These are phyloP conservation scores for Ichneumoninae sp. DNA, from an alignment of 2,888 invertebrate species.

Conservation along the genomic window DNA sequence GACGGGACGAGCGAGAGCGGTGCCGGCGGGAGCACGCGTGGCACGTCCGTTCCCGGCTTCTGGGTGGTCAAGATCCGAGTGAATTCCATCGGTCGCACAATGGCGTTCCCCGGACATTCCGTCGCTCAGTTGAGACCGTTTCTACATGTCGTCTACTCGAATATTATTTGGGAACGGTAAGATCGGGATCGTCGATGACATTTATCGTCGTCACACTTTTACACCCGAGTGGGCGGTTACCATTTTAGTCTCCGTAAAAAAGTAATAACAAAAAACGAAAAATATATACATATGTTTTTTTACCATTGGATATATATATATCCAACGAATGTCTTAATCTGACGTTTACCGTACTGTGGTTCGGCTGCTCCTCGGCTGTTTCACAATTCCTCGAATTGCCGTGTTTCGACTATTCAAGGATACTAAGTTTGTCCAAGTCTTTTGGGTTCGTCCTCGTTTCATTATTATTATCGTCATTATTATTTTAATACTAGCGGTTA, in stretches of 20 bases:
- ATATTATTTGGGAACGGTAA: not conserved
- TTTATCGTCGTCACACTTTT: not conserved
- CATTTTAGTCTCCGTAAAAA: not conserved
- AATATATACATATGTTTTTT: not conserved
- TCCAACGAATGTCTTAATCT: not conserved
- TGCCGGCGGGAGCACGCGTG: conserved; percentile 68
- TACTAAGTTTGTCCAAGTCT: too few species aligned
- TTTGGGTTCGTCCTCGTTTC: not conserved
- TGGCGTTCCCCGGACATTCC: conserved; percentile 67
- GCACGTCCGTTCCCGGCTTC: conserved; percentile 73
- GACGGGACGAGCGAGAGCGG: conserved; percentile 27
- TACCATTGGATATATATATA: too few species aligned
- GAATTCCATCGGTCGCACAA: conserved; percentile 76
- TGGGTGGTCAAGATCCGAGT: conserved; percentile 79
- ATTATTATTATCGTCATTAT: too few species aligned
- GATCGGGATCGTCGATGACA: not conserved
- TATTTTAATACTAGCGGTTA: too few species aligned
- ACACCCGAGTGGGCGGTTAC: not conserved
- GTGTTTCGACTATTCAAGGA: too few species aligned
- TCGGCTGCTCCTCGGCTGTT: too few species aligned
- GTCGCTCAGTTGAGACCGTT: conserved; percentile 45
- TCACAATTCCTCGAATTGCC: too few species aligned
- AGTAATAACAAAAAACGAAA: not conserved
- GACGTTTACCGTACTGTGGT: not conserved
- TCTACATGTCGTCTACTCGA: conserved; percentile 23